Evolutionary conservation across 2,888 invertebrate species (phyloP).

Genomic region (Agrotis puta): DNA sequence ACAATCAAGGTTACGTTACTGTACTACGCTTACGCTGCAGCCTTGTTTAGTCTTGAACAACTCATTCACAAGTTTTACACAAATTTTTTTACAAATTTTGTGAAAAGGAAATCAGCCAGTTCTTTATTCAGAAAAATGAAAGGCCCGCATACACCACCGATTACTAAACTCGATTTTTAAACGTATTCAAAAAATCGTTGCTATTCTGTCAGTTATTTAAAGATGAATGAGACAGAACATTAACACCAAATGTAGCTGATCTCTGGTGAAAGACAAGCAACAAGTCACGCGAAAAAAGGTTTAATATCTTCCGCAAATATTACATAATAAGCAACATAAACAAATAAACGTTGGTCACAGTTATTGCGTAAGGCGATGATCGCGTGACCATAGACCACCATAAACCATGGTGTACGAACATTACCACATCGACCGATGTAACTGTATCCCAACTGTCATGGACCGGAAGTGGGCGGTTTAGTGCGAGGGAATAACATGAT

Average conservation of each 20-base stretch:
- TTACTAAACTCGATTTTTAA: neutral
- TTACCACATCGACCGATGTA: constrained; percentile 47
- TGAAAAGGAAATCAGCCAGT: neutral
- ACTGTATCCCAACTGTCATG: constrained; percentile 58
- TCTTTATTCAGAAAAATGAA: neutral
- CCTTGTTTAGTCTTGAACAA: constrained; percentile 40
- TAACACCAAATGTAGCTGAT: neutral
- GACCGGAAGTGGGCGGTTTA: constrained; percentile 66
- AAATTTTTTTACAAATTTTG: constrained; percentile 32
- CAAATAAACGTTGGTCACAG: constrained; percentile 26
- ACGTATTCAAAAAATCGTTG: neutral
- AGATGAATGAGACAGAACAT: too few species aligned
- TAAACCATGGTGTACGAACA: constrained; percentile 38
- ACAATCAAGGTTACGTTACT: constrained; percentile 50
- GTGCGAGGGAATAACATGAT: constrained; percentile 29
- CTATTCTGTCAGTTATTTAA: neutral
- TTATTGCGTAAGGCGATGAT: constrained; percentile 44
- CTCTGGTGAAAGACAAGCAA: neutral
- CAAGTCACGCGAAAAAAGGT: neutral
- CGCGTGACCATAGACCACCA: constrained; percentile 55
- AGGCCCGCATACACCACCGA: neutral
- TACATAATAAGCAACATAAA: constrained; percentile 19
- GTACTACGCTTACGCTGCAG: constrained; percentile 18
- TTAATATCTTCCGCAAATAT: constrained; percentile 6
- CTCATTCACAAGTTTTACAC: constrained; percentile 33